Evolutionary conservation across 2,888 invertebrate species (phyloP).

Genomic region (Trilocha varians): DNA sequence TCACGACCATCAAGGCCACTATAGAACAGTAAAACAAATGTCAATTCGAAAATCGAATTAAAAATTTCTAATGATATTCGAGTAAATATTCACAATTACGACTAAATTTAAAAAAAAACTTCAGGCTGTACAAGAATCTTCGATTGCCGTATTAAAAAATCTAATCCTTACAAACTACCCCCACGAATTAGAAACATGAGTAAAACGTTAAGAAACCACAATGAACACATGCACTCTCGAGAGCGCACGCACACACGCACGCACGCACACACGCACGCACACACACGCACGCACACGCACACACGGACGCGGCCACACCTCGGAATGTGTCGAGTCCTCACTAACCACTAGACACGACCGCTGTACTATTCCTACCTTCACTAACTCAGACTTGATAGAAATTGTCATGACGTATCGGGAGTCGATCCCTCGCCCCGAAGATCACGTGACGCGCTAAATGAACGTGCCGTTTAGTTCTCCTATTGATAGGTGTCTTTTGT

Average conservation of each 20-base stretch:
- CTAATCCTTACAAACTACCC: constrained; percentile 39
- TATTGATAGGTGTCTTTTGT: no score
- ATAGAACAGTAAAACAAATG: constrained; percentile 30
- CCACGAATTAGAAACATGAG: constrained; percentile 48
- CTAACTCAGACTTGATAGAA: constrained; percentile 45
- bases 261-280: constrained; percentile 12
- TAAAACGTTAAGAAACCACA: constrained; percentile 47
- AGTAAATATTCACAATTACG: constrained; percentile 66
- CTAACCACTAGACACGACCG: constrained; percentile 16
- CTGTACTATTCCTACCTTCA: constrained; percentile 30
- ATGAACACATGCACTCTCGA: constrained; percentile 47
- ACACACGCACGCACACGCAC: constrained; percentile 5
- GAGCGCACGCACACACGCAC: constrained; percentile 11
- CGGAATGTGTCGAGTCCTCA: constrained; percentile 24
- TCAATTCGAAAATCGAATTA: constrained; percentile 43
- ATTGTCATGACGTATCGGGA: constrained; percentile 51
- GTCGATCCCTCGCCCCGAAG: constrained; percentile 13
- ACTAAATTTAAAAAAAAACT: constrained; percentile 35
- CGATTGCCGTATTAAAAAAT: constrained; percentile 41
- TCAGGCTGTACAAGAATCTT: constrained; percentile 46
- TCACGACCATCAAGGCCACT: constrained; percentile 36
- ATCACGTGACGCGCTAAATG: constrained; percentile 1
- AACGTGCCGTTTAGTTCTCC: no score
- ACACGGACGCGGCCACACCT: constrained; percentile 3
- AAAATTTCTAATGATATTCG: constrained; percentile 62